A percentile compares a stretch with the other conserved stretches of the same genome.
Conservation (phyloP, 2,113 vertebrate genomes). For the Psilopsiagon aurifrons region DNA sequence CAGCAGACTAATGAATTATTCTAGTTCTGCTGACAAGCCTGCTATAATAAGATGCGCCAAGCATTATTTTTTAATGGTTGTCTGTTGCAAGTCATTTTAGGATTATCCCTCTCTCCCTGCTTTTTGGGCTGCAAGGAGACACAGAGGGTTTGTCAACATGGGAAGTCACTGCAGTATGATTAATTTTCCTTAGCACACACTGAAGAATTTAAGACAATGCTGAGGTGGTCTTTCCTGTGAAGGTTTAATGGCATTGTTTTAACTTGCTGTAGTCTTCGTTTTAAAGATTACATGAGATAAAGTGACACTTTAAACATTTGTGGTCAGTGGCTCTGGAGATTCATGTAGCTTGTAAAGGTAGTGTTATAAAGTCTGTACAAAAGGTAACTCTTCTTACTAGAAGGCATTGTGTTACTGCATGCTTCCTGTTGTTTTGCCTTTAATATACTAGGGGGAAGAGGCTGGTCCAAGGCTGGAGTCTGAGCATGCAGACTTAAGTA, state of each 20-base stretch:
- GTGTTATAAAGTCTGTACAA: not conserved
- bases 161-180: not conserved
- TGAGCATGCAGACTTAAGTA: constrained; percentile 71
- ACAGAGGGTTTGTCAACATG: not conserved
- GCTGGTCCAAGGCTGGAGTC: constrained; percentile 62
- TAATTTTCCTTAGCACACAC: not conserved
- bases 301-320: not conserved
- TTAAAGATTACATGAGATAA: not conserved
- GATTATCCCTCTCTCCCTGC: not conserved
- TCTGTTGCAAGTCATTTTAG: not conserved
- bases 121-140: not conserved
- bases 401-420: not conserved
- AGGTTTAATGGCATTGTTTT: not conserved
- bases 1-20: not conserved
- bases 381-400: not conserved
- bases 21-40: not conserved
- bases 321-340: not conserved
- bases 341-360: not conserved
- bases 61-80: not conserved
- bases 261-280: not conserved
- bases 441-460: constrained; percentile 75
- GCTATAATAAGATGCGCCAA: not conserved
- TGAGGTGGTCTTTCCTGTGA: not conserved
- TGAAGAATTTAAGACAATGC: rapidly evolving
- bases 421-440: not conserved